Evolutionary conservation across 2,888 invertebrate species (phyloP).

Genomic region (Megastigmus dorsalis): DNA sequence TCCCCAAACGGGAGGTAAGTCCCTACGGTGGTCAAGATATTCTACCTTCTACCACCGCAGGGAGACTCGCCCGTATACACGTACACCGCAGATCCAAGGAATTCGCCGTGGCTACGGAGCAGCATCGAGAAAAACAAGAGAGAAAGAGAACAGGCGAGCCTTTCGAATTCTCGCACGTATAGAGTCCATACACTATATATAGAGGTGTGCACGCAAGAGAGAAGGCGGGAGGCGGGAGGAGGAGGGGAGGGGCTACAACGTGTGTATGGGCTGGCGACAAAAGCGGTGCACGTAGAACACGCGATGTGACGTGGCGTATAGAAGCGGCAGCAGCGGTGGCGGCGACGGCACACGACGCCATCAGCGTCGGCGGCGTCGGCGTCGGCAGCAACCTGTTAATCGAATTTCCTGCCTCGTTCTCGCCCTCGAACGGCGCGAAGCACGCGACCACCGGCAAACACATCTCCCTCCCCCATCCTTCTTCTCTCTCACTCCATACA

Average conservation of each 20-base stretch:
- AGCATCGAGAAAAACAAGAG: neutral
- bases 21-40: too few relatives aligned
- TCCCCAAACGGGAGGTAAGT: too few relatives aligned
- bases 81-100: neutral
- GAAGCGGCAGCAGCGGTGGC: neutral
- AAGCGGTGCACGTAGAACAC: too few relatives aligned
- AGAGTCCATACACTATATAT: too few relatives aligned
- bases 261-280: too few relatives aligned
- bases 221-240: too few relatives aligned
- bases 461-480: too few relatives aligned
- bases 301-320: neutral
- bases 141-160: neutral
- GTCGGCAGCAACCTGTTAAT: conserved; percentile 52
- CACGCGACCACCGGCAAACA: conserved; percentile 20
- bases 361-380: neutral
- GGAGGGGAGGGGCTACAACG: too few relatives aligned
- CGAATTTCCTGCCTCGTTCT: conserved; percentile 53
- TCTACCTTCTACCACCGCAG: too few relatives aligned
- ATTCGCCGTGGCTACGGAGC: too few relatives aligned
- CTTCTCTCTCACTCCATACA: too few relatives aligned
- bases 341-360: neutral
- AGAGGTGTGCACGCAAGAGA: too few relatives aligned
- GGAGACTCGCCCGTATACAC: neutral
- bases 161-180: conserved; percentile 7
- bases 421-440: conserved; percentile 26